Base-by-base conservation (phyloP, 2,888 invertebrate species). In the Urechis unicinctus region DNA sequence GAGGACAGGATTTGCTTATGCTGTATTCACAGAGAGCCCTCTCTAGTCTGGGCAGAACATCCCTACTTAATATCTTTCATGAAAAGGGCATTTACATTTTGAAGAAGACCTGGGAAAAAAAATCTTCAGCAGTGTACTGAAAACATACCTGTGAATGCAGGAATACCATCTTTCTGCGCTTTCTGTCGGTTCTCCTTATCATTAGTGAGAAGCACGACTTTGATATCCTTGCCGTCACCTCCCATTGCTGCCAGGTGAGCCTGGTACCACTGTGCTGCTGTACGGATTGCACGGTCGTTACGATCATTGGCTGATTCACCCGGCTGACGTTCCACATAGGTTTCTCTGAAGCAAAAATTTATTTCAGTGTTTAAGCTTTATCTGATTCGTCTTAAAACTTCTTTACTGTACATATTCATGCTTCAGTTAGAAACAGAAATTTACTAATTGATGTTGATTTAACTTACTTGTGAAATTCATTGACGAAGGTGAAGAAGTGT, bases 381-480 rank as follows among this genome's bases (percentile, higher is more conserved):
- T 13, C 9, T 36, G 13, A 9, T 13, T 36, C n/a, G 9, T 36
- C 9, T 13, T 13, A 13, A 36, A 36, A 9, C 41, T 36, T 13
- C 41, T 13, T 36, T 13, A 36, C 41, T 36, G 41, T n/a, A n/a
- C n/a, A n/a, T n/a, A n/a, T n/a, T n/a, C n/a, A n/a, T n/a, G n/a
- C n/a, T n/a, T n/a, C n/a, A n/a, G n/a, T n/a, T n/a, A n/a, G n/a
- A 36, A 17, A 36, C 17, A 9, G 17, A 9, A 36, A 17, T 9
- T 48, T 48, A 21, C 5, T 25, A 22, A 9, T 9, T 26, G 21
- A 48, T 48, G 24, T 9, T 25, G 9, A 13, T 6, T 29, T 25
- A 22, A 54, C 60, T 82, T 82, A 93, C 93, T 86, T 88, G 77
- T 95, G 93, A 81, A 95, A 93, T 79, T 97, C 97, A 83, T 98